Base-by-base conservation (phyloP, 2,797 vertebrate species). In the Cercopithecus mitis region DNA sequence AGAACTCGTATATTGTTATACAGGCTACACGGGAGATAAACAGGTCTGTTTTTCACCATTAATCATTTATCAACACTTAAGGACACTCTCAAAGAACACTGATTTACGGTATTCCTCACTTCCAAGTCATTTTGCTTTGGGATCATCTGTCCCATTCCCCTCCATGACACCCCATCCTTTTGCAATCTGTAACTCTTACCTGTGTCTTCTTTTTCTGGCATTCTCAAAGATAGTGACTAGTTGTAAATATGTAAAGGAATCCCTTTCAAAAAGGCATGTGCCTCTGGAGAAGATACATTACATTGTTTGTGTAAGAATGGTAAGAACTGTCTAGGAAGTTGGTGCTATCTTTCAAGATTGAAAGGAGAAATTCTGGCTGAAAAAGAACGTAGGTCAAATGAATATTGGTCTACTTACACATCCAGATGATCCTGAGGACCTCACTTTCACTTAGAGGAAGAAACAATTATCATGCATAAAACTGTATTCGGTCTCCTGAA, bases 11-110 rank as follows among this genome's bases (percentile, higher is more conserved):
- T 33, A 94, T 93, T 90, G 87, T 94, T 85, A 4, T 70, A 93
- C 1, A 2, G 72, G 84, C 82, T 55, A 57, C 58, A 80, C 1
- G 0, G 79, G 39, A 97, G 73, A 88, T 52, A 80, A 95, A 90
- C 79, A 97, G n/a, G 39, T 97, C 89, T 96, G 33, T 96, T 97
- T 81, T 89, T 70, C 87, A 64, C 47, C 91, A 87, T 98, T 97
- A 97, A 98, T 98, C 0, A 98, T 93, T 97, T 93, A 97, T 97
- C 81, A 98, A 81, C 30, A 94, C 0, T 58, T 88, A 97, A 98
- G 97, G 96, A 96, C 97, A 96, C 6, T 93, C 55, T 96, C 57
- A 94, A 67, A 90, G 91, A 98, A 97, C 52, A 72, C 20, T 61
- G 52, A 96, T 95, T 93, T 96, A 88, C 64, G 91, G 97, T 85